Conservation (phyloP, 2,797 vertebrate genomes). For the Lutjanus campechanus region DNA sequence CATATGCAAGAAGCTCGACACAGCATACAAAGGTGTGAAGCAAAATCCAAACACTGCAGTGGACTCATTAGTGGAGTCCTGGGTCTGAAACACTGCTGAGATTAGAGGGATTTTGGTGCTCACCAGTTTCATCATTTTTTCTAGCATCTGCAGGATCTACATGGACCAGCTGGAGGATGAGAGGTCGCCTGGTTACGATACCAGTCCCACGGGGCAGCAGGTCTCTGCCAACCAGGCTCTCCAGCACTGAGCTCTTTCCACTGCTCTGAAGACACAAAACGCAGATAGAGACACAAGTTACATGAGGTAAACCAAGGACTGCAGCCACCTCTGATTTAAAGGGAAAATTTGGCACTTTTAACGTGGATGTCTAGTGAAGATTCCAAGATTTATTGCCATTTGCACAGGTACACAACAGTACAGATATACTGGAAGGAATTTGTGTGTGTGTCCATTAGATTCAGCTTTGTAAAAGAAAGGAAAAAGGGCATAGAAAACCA, state of each 20-base stretch:
- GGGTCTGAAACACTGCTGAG: not conserved
- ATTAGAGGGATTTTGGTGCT: not conserved
- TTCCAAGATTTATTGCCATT: no score
- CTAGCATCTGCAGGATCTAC: slow-evolving; percentile 92
- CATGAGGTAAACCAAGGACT: not conserved
- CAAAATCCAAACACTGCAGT: not conserved
- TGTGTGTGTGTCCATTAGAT: no score
- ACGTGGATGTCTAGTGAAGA: no score
- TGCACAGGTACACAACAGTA: no score
- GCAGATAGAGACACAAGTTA: not conserved
- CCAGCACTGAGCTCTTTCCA: slow-evolving; percentile 98
- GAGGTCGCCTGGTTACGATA: slow-evolving; percentile 94
- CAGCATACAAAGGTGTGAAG: not conserved
- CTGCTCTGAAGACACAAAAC: slow-evolving; percentile 91
- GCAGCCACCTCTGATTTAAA: no score
- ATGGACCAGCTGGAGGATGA: slow-evolving; percentile 96
- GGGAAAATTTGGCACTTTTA: no score
- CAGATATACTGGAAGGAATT: no score
- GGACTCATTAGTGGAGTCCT: not conserved
- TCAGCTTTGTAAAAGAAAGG: no score
- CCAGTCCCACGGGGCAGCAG: slow-evolving; percentile 97
- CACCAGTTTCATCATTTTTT: slow-evolving; percentile 95
- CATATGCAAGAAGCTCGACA: not conserved
- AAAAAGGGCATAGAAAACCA: no score
- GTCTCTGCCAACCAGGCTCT: slow-evolving; percentile 97